phyloP scores from a whole-genome alignment of 1,140 invertebrate genomes.

The Aethina tumida region DNA sequence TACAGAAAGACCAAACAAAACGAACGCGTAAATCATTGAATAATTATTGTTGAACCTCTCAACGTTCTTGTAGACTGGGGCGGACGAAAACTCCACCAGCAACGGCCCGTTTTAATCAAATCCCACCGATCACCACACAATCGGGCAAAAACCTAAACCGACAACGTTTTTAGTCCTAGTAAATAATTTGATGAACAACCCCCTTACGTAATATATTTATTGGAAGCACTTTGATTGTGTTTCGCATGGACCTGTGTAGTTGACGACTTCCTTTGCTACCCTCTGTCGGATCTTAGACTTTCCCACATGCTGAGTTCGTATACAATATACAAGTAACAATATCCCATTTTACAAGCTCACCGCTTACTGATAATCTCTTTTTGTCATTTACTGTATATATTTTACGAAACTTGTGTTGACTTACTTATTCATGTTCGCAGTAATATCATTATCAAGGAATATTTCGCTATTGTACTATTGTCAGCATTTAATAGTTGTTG shows the following conservation, averaged over 20 bases:
- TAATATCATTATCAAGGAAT: neutral
- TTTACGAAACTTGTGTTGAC: slow-evolving; percentile 1
- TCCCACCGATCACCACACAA: too few species aligned
- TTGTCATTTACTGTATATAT: slow-evolving; percentile 4
- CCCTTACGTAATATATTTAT: too few species aligned
- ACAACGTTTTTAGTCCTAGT: too few species aligned
- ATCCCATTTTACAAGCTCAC: slow-evolving; percentile 7
- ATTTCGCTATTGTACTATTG: neutral
- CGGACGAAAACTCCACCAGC: neutral
- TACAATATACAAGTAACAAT: slow-evolving; percentile 6
- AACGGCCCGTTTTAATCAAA: too few species aligned
- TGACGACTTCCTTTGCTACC: too few species aligned
- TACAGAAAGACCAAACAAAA: slow-evolving; percentile 1
- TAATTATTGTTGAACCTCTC: slow-evolving; percentile 8
- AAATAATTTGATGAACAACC: too few species aligned
- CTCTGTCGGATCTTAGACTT: too few species aligned
- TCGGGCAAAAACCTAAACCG: too few species aligned
- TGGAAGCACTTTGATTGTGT: too few species aligned
- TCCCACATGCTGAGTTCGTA: slow-evolving; percentile 4
- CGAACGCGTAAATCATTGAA: slow-evolving; percentile 7
- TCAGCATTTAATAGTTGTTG: neutral
- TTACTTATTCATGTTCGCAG: slow-evolving; percentile 1
- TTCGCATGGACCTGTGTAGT: too few species aligned
- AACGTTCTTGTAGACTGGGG: slow-evolving; percentile 3
- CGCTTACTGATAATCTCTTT: slow-evolving; percentile 4